phyloP scores from a whole-genome alignment of 1,140 invertebrate genomes.

The Bicyclus anynana region DNA sequence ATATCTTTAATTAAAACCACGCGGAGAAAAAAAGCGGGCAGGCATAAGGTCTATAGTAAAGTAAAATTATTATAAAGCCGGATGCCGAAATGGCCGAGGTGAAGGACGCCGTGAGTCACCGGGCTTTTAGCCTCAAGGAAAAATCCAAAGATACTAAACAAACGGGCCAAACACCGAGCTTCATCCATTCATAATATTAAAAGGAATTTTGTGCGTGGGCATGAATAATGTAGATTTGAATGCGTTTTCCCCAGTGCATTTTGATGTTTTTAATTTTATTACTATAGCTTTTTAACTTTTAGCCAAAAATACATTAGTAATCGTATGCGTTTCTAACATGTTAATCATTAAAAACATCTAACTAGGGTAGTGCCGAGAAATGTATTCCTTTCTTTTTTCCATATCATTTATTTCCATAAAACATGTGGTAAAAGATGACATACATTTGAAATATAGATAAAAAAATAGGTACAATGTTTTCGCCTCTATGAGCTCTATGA shows the following conservation, averaged over 20 bases:
- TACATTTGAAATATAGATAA: no score
- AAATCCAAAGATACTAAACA: slow-evolving; percentile 31
- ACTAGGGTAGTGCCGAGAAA: no score
- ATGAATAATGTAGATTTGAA: slow-evolving; percentile 1
- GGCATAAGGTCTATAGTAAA: slow-evolving; percentile 23
- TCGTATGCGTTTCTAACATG: no score
- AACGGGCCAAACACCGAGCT: background rate
- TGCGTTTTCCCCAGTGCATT: background rate
- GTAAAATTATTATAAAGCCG: slow-evolving; percentile 40
- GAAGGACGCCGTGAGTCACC: slow-evolving; percentile 58
- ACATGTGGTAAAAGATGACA: no score
- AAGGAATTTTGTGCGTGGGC: background rate
- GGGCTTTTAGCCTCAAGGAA: slow-evolving; percentile 28
- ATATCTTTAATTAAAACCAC: no score
- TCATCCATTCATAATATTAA: slow-evolving; percentile 3
- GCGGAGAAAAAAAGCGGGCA: no score
- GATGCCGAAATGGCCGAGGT: slow-evolving; percentile 45
- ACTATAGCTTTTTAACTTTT: no score
- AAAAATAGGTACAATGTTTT: no score
- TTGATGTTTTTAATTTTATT: background rate
- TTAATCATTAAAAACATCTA: no score
- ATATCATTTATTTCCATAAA: no score
- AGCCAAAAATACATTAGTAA: background rate
- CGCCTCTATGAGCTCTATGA: no score
- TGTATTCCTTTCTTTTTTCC: no score